These are phyloP conservation scores for Carettochelys insculpta DNA, from an alignment of 2,113 vertebrate genomes.

Conservation along the genomic window DNA sequence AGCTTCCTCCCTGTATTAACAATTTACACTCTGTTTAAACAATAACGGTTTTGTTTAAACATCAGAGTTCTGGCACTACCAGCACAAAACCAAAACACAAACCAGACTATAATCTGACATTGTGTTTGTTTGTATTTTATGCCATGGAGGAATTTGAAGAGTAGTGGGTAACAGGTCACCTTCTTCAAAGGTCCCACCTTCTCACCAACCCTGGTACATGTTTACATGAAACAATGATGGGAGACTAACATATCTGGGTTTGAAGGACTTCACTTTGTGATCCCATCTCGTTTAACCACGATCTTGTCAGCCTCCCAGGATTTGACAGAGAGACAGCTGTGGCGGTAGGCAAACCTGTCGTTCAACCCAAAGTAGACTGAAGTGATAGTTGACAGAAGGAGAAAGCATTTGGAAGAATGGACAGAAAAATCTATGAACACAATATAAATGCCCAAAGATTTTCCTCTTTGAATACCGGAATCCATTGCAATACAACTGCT, in stretches of 20 bases:
- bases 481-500: not conserved
- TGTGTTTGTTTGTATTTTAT: not conserved
- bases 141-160: not conserved
- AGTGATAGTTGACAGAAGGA: not conserved
- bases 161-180: not conserved
- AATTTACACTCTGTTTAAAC: not conserved
- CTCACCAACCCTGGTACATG: not conserved
- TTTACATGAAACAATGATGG: not conserved
- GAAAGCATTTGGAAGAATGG: not conserved
- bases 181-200: not conserved
- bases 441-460: not conserved
- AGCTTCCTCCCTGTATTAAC: not conserved
- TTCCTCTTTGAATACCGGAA: not conserved
- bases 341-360: not conserved
- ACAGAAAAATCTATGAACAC: not conserved
- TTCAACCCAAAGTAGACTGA: not conserved
- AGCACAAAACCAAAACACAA: not conserved
- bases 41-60: not conserved
- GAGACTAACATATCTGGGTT: not conserved
- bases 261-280: not conserved
- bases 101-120: not conserved
- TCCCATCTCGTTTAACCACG: not conserved
- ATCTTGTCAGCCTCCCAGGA: too few species aligned
- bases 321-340: not conserved
- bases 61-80: not conserved